Conservation (phyloP, 2,797 vertebrate species). For the Semaprochilodus insignis region DNA sequence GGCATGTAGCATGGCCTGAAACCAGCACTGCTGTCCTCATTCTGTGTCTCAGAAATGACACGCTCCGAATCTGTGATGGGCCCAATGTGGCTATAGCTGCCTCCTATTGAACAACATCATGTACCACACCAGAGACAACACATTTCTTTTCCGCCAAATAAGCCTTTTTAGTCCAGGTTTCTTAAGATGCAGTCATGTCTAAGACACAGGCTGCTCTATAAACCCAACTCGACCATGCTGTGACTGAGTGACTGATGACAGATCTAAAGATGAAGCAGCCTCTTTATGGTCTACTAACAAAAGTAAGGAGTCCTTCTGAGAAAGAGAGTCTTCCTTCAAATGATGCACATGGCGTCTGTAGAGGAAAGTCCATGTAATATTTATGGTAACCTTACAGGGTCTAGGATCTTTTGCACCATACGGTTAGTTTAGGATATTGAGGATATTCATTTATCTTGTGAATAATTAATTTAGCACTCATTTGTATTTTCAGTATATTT, state of each 20-base stretch:
- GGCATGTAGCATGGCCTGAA: constrained; percentile 78
- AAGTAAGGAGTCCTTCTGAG: constrained; percentile 60
- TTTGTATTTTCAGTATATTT: constrained; percentile 59
- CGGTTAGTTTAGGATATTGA: constrained; percentile 55
- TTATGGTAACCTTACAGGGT: constrained; percentile 69
- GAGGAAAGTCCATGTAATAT: constrained; percentile 50
- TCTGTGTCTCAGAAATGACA: constrained; percentile 54
- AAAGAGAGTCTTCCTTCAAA: constrained; percentile 78
- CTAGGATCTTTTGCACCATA: constrained; percentile 71
- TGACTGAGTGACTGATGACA: constrained; percentile 53
- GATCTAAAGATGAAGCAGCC: constrained; percentile 37
- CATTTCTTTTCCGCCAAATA: constrained; percentile 37
- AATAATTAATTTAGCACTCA: constrained; percentile 58
- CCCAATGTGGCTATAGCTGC: constrained; percentile 18
- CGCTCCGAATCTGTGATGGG: constrained; percentile 49
- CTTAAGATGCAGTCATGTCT: constrained; percentile 65
- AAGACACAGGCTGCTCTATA: constrained; percentile 60
- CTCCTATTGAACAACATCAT: not conserved
- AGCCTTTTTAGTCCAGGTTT: constrained; percentile 44
- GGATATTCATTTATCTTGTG: constrained; percentile 34
- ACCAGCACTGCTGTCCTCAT: constrained; percentile 50
- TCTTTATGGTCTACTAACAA: constrained; percentile 35
- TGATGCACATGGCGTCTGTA: constrained; percentile 48
- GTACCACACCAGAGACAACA: constrained; percentile 15
- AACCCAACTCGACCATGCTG: constrained; percentile 28